These are phyloP conservation scores for Plecturocebus donacophilus DNA, from an alignment of 2,113 vertebrate genomes.

Conservation along the genomic window DNA sequence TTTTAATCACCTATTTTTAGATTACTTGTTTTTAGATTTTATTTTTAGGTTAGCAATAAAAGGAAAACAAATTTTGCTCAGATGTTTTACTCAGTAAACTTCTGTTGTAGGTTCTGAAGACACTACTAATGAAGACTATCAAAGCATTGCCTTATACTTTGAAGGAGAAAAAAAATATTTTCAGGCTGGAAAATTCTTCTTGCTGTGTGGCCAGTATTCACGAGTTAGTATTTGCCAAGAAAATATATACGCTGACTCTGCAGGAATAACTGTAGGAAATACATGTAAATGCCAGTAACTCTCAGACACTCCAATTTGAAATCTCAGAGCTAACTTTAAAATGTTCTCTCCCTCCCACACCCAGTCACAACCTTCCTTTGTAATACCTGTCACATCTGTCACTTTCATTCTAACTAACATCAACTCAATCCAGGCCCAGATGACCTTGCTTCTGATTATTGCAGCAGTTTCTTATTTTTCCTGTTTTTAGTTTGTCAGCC, in stretches of 20 bases:
- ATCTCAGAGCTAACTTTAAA: background rate
- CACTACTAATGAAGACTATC: constrained; percentile 94
- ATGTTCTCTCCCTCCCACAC: background rate
- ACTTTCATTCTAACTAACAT: background rate
- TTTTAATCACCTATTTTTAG: background rate
- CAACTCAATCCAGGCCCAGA: background rate
- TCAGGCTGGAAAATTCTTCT: constrained; percentile 96
- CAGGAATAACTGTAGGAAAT: constrained; percentile 30
- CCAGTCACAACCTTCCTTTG: background rate
- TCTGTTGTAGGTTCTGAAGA: constrained; percentile 89
- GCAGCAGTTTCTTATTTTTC: background rate
- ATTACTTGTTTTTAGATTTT: background rate
- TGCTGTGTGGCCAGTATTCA: constrained; percentile 94
- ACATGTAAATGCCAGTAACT: background rate
- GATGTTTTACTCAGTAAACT: background rate
- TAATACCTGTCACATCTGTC: background rate
- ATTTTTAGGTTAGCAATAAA: background rate
- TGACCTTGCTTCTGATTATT: background rate
- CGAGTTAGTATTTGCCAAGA: constrained; percentile 86
- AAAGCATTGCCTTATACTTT: constrained; percentile 98
- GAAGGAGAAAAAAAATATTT: constrained; percentile 97
- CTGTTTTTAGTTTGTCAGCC: background rate
- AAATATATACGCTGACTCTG: background rate
- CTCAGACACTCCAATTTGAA: background rate
- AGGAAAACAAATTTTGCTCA: background rate